A percentile compares a stretch with the other conserved stretches of the same genome.
These are phyloP conservation scores for Leptoteleia sp. DNA, from an alignment of 1,140 invertebrate genomes.

Conservation along the genomic window DNA sequence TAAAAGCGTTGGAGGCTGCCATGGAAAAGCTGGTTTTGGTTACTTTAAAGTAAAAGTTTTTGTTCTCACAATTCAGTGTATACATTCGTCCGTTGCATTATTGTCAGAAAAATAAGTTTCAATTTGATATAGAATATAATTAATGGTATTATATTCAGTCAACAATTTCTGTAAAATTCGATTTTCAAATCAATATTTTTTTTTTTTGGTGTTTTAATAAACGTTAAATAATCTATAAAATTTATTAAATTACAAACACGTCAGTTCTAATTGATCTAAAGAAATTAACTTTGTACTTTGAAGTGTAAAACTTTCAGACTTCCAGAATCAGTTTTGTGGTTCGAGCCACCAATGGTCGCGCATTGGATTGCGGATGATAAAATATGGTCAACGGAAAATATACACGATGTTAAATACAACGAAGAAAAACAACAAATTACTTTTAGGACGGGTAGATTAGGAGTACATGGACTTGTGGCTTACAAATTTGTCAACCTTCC, in stretches of 20 bases:
- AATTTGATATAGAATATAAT: slow-evolving; percentile 21
- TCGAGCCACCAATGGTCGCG: slow-evolving; percentile 90
- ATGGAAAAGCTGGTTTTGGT: slow-evolving; percentile 87
- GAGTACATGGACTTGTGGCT: slow-evolving; percentile 88
- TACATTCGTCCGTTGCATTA: slow-evolving; percentile 15
- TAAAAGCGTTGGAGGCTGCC: slow-evolving; percentile 87
- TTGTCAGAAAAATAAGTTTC: slow-evolving; percentile 16
- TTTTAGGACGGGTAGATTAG: slow-evolving; percentile 88
- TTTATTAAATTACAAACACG: too few species aligned
- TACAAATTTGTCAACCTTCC: slow-evolving; percentile 90
- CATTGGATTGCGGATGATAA: slow-evolving; percentile 85
- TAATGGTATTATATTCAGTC: too few species aligned
- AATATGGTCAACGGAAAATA: slow-evolving; percentile 87
- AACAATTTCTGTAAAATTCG: too few species aligned
- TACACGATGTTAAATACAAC: slow-evolving; percentile 91
- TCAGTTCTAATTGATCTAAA: too few species aligned
- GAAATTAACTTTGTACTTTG: too few species aligned
- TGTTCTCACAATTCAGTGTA: slow-evolving; percentile 31
- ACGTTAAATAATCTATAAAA: too few species aligned
- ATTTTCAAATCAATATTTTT: too few species aligned
- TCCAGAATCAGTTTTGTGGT: slow-evolving; percentile 89
- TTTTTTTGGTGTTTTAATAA: too few species aligned
- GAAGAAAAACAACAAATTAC: slow-evolving; percentile 89
- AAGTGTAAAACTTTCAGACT: slow-evolving; percentile 84
- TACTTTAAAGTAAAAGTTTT: slow-evolving; percentile 84